phyloP scores from a whole-genome alignment of 2,797 vertebrate genomes.

The Craterocephalus amniculus region DNA sequence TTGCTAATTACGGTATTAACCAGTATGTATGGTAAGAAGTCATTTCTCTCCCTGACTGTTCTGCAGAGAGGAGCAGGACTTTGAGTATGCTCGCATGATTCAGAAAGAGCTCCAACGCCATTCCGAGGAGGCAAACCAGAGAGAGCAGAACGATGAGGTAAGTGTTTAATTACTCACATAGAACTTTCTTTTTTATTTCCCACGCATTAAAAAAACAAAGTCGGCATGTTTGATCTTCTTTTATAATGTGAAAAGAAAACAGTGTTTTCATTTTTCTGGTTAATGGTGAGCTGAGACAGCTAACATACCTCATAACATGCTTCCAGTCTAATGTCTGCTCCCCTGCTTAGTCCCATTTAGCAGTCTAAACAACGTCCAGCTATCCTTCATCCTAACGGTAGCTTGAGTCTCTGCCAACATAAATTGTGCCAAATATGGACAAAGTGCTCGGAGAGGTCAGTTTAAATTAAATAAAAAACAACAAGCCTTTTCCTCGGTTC shows the following conservation, averaged over 20 bases:
- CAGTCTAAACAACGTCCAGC: neutral
- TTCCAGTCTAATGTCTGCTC: neutral
- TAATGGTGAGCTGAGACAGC: neutral
- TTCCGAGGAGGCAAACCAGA: constrained; percentile 72
- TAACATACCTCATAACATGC: neutral
- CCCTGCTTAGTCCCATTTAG: neutral
- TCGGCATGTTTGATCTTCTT: neutral
- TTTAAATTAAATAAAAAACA: neutral
- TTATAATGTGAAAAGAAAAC: constrained; percentile 1
- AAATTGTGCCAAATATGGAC: constrained; percentile 10
- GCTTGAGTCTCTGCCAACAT: constrained; percentile 1
- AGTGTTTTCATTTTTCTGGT: neutral
- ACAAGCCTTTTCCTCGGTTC: neutral
- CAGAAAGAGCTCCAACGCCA: constrained; percentile 82
- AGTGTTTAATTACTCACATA: constrained; percentile 10
- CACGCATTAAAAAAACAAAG: neutral
- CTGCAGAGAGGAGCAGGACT: constrained; percentile 81
- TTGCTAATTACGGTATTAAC: neutral
- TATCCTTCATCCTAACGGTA: neutral
- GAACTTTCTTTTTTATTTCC: neutral
- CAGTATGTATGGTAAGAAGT: neutral
- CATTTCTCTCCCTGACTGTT: constrained; percentile 7
- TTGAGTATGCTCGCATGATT: constrained; percentile 77
- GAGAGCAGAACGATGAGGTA: constrained; percentile 82
- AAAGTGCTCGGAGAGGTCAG: neutral